Evolutionary conservation across 2,797 vertebrate genomes (phyloP).

Genomic region (Macroramphosus scolopax): DNA sequence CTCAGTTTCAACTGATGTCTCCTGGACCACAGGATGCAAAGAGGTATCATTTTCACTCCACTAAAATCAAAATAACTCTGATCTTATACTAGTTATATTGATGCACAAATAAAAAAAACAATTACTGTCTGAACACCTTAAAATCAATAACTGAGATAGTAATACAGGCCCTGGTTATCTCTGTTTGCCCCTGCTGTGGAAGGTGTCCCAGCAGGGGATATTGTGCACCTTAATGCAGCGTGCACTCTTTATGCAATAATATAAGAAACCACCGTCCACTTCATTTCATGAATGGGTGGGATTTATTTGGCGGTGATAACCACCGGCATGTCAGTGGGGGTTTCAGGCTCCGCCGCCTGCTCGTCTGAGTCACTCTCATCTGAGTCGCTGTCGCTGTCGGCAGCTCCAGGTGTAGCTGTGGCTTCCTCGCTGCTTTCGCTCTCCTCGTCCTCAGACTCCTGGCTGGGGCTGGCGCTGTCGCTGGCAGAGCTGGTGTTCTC

Average conservation of each 20-base stretch:
- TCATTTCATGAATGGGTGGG: conserved; percentile 1
- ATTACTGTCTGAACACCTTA: conserved; percentile 10
- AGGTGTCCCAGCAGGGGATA: conserved; percentile 9
- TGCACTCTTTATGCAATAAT: conserved; percentile 20
- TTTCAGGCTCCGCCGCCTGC: conserved; percentile 15
- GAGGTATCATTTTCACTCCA: too few species aligned
- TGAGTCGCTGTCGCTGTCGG: conserved; percentile 69
- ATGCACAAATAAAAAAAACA: conserved; percentile 30
- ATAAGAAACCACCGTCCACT: conserved; percentile 16
- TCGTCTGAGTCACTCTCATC: conserved; percentile 67
- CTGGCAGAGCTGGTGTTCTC: conserved; percentile 1
- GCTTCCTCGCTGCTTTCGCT: conserved; percentile 77
- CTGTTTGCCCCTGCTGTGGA: conserved; percentile 35
- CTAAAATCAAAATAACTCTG: too few species aligned
- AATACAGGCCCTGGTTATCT: conserved; percentile 22
- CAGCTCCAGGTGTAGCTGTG: conserved; percentile 64
- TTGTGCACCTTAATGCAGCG: conserved; percentile 39
- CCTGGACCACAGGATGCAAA: too few species aligned
- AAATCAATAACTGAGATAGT: conserved; percentile 7
- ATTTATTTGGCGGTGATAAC: conserved; percentile 75
- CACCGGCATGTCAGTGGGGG: conserved; percentile 45
- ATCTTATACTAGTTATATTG: conserved; percentile 7
- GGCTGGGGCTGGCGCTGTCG: conserved; percentile 1
- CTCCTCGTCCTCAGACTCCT: conserved; percentile 21
- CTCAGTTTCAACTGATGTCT: too few species aligned